Conservation (phyloP, 2,113 vertebrate species). For the Colistium nudipinnis region DNA sequence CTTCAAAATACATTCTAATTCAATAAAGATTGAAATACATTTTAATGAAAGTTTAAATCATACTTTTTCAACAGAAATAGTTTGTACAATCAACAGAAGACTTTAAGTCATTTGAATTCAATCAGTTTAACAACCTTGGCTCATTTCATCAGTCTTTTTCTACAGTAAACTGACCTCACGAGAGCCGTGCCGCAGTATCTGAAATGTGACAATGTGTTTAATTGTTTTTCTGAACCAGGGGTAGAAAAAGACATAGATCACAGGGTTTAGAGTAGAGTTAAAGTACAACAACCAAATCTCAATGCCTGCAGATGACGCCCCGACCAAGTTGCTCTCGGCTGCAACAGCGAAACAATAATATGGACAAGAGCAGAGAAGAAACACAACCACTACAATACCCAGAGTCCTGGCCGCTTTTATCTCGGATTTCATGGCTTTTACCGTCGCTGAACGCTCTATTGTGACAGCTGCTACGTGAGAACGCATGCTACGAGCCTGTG, state of each 20-base stretch:
- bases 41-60: too few species aligned
- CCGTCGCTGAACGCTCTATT: neutral
- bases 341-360: conserved; percentile 13
- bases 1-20: too few species aligned
- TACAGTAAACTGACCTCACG: neutral
- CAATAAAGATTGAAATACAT: too few species aligned
- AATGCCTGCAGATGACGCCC: neutral
- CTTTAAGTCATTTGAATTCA: too few species aligned
- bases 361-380: conserved; percentile 1
- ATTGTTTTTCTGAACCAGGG: conserved; percentile 36
- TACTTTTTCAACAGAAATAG: too few species aligned
- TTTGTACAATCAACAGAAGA: too few species aligned
- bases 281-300: conserved; percentile 8
- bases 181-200: conserved; percentile 29
- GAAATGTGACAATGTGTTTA: conserved; percentile 14
- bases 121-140: too few species aligned
- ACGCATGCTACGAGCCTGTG: conserved; percentile 29
- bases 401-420: conserved; percentile 32
- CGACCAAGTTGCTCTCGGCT: neutral
- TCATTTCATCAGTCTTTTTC: neutral
- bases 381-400: conserved; percentile 7
- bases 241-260: conserved; percentile 33
- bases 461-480: neutral
- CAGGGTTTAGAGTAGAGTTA: conserved; percentile 37
- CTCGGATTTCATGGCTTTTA: conserved; percentile 11